Evolutionary conservation across 92 coral and sea anemone species (phyloP), one percentile per base, ranked within the genome.

Genomic region (Epizoanthus scotinus): DNA sequence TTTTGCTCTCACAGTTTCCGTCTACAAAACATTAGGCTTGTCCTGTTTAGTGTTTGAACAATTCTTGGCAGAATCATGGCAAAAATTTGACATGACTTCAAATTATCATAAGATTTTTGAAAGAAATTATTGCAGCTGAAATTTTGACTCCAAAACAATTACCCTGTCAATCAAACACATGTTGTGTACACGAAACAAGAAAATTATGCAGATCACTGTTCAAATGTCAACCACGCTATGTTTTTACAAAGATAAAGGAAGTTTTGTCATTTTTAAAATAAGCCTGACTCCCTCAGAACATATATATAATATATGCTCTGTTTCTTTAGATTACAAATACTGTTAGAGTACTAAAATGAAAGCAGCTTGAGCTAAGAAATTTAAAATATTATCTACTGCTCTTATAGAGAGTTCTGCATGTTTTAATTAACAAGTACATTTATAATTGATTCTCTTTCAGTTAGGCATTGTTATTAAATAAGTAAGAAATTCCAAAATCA

Each of bases 101-200:
- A 75, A 75, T 75, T 75, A 75, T 31, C 81, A 75, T 75, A 75
- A 3, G 57, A 59, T 40, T 75, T 67, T 38, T 40, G 61, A 58
- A 75, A 75, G 63, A 75, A 38, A 75, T 21, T 57, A 75, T 36
- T 38, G 68, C 69, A 75, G 52, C 81, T 36, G 67, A 2, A 22
- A 31, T 5, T 75, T 40, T 58, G 68, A 4, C 81, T 58, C 36
- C 81, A 38, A 31, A 38, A 75, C 63, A 75, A 75, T 75, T 26
- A 58, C 13, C n/a, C 68, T 40, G 56, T 75, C 81, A 75, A 75
- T 75, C 81, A 75, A 75, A 38, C 27, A 13, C 14, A 4, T 36
- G 50, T 75, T 75, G 56, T 38, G 50, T 75, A 75, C 81, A 75
- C 81, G 59, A 59, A 58, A 75, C 54, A 58, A 58, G 68, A 75